A percentile compares a stretch with the other conserved stretches of the same genome.
These are phyloP conservation scores for Artemia sinica DNA, from an alignment of 2,888 invertebrate species.

Conservation along the genomic window DNA sequence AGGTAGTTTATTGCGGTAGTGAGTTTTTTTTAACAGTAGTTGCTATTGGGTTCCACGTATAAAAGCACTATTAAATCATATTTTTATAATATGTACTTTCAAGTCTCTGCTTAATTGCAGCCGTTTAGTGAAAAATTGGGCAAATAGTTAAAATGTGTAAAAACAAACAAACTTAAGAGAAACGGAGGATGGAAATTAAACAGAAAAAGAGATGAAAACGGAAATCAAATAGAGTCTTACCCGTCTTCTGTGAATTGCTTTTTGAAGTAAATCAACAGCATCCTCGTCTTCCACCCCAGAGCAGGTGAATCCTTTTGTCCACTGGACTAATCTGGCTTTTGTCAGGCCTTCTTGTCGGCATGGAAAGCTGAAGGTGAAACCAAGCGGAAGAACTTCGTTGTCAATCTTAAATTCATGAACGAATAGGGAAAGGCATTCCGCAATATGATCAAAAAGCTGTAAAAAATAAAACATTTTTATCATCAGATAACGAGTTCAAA, in stretches of 20 bases:
- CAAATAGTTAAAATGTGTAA: no score
- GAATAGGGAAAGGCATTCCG: constrained; percentile 75
- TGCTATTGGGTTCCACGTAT: no score
- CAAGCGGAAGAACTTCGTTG: constrained; percentile 61
- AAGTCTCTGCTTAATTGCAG: no score
- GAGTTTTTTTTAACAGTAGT: no score
- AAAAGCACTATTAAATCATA: no score
- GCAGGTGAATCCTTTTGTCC: constrained; percentile 95
- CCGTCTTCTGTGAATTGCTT: constrained; percentile 69
- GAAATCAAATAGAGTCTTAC: constrained; percentile 37
- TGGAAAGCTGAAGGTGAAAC: constrained; percentile 95
- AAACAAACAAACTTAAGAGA: no score
- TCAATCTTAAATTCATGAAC: constrained; percentile 65
- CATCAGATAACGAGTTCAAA: no score
- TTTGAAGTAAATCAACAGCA: constrained; percentile 69
- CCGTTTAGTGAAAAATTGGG: no score
- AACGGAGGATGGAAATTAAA: no score
- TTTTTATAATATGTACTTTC: no score
- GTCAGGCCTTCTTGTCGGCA: constrained; percentile 69
- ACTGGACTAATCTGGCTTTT: constrained; percentile 63
- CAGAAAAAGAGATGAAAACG: no score
- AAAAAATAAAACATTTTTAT: constrained; percentile 28
- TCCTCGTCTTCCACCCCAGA: constrained; percentile 74
- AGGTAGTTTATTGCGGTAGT: no score
- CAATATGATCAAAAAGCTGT: constrained; percentile 83